Conservation (phyloP, 2,113 vertebrate genomes). For the Cairina moschata region DNA sequence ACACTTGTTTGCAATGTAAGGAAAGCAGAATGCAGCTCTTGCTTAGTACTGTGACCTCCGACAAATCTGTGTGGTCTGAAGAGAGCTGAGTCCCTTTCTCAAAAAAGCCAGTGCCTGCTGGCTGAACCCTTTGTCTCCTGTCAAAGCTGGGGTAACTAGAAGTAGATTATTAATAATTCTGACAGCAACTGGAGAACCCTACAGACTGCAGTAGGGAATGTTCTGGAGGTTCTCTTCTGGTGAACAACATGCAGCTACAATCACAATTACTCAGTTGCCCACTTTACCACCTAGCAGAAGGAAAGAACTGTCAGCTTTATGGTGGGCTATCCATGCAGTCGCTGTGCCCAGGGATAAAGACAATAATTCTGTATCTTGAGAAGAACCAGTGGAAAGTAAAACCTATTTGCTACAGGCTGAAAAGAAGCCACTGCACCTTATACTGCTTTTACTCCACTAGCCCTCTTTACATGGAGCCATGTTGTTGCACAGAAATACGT, state of each 20-base stretch:
- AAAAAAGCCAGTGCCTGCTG: not conserved
- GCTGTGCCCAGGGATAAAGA: not conserved
- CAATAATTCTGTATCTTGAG: not conserved
- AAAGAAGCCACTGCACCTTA: not conserved
- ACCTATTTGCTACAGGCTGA: not conserved
- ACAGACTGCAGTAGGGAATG: not conserved
- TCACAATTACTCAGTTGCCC: not conserved
- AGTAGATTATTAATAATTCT: not conserved
- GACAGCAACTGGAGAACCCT: not conserved
- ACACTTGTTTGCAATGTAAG: not conserved
- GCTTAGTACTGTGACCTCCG: not conserved
- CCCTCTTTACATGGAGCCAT: slow-evolving; percentile 74
- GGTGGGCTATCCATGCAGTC: not conserved
- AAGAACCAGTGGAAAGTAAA: not conserved
- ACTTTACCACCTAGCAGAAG: not conserved
- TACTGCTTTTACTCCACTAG: not conserved
- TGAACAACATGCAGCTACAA: not conserved
- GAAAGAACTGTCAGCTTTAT: not conserved
- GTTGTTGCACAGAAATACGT: slow-evolving; percentile 57
- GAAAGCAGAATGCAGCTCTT: not conserved
- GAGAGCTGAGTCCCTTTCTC: not conserved
- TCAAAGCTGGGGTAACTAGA: not conserved
- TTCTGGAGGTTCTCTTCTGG: not conserved
- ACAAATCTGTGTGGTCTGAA: not conserved
- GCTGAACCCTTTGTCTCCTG: not conserved